Conservation (phyloP, 2,888 invertebrate genomes). For the Drosophila helvetica region DNA sequence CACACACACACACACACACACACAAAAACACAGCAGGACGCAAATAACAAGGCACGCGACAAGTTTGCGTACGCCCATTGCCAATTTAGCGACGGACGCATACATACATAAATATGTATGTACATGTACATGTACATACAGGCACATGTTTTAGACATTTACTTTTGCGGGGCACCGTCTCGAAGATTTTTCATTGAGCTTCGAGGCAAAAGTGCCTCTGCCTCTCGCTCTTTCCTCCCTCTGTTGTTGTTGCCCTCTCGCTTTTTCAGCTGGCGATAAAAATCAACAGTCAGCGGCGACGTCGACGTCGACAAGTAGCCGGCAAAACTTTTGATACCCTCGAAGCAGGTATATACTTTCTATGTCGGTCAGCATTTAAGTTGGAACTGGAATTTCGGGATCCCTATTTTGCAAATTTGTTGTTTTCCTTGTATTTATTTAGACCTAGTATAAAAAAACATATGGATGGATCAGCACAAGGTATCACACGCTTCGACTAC, state of each 20-base stretch:
- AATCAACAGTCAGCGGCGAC: constrained; percentile 60
- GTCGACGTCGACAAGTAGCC: constrained; percentile 8
- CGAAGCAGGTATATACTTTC: neutral
- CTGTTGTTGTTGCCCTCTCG: constrained; percentile 19
- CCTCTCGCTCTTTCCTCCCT: constrained; percentile 10
- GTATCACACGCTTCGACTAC: neutral
- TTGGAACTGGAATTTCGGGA: neutral
- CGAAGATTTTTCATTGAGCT: constrained; percentile 66
- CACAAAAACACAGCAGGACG: neutral
- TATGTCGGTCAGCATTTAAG: neutral
- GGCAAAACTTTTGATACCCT: neutral
- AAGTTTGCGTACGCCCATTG: constrained; percentile 8
- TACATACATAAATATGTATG: neutral
- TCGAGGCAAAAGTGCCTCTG: constrained; percentile 4
- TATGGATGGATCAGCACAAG: neutral
- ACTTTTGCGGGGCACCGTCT: neutral
- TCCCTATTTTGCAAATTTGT: neutral
- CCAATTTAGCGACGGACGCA: neutral
- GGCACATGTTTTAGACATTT: neutral
- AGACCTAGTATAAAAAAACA: neutral
- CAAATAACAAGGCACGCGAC: constrained; percentile 14
- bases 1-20: neutral
- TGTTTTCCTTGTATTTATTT: neutral
- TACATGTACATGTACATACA: neutral
- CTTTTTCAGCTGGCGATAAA: constrained; percentile 54